phyloP scores from a whole-genome alignment of 2,113 vertebrate genomes.

The Notothenia coriiceps region DNA sequence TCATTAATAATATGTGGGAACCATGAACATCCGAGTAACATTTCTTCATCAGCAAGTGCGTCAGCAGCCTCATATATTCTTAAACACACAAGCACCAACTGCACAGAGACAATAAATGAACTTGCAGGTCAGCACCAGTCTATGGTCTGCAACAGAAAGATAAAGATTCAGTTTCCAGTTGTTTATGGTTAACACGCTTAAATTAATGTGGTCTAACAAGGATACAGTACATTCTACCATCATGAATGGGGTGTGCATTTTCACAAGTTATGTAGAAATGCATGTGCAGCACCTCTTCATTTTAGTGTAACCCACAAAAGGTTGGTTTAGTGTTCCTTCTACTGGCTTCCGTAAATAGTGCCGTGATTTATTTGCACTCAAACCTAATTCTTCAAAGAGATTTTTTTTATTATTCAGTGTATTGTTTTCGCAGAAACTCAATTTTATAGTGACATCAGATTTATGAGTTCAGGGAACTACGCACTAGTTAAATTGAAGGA shows the following conservation, averaged over 20 bases:
- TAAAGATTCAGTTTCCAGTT: background rate
- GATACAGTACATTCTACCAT: slow-evolving; percentile 24
- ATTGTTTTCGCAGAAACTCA: slow-evolving; percentile 44
- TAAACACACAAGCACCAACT: background rate
- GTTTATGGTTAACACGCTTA: background rate
- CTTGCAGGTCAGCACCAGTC: background rate
- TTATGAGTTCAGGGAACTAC: slow-evolving; percentile 35
- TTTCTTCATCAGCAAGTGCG: slow-evolving; percentile 1
- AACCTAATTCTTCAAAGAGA: slow-evolving; percentile 31
- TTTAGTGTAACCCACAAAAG: slow-evolving; percentile 14
- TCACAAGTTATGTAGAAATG: slow-evolving; percentile 2
- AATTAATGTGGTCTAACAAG: slow-evolving; percentile 1
- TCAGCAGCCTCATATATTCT: background rate
- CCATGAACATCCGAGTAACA: background rate
- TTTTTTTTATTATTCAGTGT: slow-evolving; percentile 25
- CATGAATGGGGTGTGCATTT: slow-evolving; percentile 7
- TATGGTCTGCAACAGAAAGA: background rate
- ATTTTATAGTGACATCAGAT: slow-evolving; percentile 41
- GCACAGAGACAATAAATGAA: background rate
- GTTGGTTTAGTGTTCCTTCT: slow-evolving; percentile 7
- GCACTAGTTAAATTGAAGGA: slow-evolving; percentile 22
- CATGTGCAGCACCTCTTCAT: slow-evolving; percentile 11
- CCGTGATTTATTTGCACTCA: slow-evolving; percentile 17
- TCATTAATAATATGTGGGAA: background rate
- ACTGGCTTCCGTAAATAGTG: slow-evolving; percentile 10